Evolutionary conservation across 1,140 invertebrate genomes (phyloP).

Genomic region (Sarcophaga bullata): DNA sequence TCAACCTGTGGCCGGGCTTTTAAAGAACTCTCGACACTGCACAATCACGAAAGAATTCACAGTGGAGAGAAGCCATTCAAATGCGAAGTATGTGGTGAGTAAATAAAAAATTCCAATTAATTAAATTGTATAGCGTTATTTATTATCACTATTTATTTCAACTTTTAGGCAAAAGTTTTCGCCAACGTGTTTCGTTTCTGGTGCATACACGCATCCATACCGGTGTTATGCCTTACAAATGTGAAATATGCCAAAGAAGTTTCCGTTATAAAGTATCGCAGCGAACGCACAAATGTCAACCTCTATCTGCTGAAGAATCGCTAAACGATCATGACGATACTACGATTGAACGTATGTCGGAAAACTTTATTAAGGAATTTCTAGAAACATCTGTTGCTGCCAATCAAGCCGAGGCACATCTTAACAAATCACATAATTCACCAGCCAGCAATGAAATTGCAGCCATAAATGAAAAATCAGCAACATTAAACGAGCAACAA

Average conservation of each 20-base stretch:
- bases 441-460: constrained; percentile 49
- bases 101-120: background rate
- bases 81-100: constrained; percentile 87
- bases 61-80: constrained; percentile 92
- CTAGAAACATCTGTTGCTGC: constrained; percentile 48
- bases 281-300: constrained; percentile 80
- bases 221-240: constrained; percentile 73
- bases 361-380: constrained; percentile 59
- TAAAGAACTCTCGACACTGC: constrained; percentile 88
- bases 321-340: background rate
- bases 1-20: constrained; percentile 83
- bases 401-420: background rate
- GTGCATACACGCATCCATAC: constrained; percentile 87
- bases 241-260: constrained; percentile 81
- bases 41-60: constrained; percentile 86
- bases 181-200: constrained; percentile 85
- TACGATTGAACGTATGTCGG: constrained; percentile 47
- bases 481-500: constrained; percentile 44
- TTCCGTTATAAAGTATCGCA: constrained; percentile 89
- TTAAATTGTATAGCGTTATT: background rate
- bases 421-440: constrained; percentile 42
- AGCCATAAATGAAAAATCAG: constrained; percentile 46
- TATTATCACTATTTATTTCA: background rate
- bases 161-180: constrained; percentile 82
- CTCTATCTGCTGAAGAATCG: background rate